Conservation (phyloP, 2,113 vertebrate species). For the Rhinichthys klamathensis region DNA sequence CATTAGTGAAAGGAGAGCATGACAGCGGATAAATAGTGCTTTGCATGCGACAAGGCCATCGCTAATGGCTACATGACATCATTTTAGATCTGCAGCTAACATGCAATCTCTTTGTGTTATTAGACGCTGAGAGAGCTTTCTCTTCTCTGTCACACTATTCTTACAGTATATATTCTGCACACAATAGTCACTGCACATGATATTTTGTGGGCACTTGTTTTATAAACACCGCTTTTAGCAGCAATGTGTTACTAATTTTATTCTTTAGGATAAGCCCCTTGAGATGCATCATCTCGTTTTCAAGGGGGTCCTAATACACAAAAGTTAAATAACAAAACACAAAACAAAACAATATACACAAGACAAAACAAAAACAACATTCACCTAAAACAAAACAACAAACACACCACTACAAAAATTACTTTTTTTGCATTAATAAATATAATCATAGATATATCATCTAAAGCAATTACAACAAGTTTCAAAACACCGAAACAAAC, state of each 20-base stretch:
- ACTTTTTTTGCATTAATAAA: no score
- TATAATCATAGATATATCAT: no score
- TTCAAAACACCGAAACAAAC: no score
- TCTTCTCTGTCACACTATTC: slow-evolving; percentile 8
- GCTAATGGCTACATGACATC: slow-evolving; percentile 32
- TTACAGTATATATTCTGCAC: slow-evolving; percentile 8
- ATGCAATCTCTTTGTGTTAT: slow-evolving; percentile 22
- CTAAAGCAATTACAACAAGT: no score
- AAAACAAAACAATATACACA: no score
- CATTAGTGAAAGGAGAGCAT: slow-evolving; percentile 15
- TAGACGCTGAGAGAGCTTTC: neutral
- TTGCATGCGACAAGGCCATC: slow-evolving; percentile 23
- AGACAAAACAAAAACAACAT: no score
- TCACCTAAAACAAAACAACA: no score
- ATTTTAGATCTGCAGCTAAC: slow-evolving; percentile 31
- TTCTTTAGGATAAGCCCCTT: no score
- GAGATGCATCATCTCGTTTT: no score
- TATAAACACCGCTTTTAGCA: slow-evolving; percentile 17
- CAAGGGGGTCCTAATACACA: no score
- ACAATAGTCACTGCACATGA: neutral
- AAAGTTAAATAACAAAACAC: no score
- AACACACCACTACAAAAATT: no score
- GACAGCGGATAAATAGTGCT: slow-evolving; percentile 33
- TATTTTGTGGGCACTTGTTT: slow-evolving; percentile 14
- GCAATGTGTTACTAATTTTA: neutral